Evolutionary conservation across 2,113 vertebrate genomes (phyloP).

Genomic region (Opisthocomus hoazin): DNA sequence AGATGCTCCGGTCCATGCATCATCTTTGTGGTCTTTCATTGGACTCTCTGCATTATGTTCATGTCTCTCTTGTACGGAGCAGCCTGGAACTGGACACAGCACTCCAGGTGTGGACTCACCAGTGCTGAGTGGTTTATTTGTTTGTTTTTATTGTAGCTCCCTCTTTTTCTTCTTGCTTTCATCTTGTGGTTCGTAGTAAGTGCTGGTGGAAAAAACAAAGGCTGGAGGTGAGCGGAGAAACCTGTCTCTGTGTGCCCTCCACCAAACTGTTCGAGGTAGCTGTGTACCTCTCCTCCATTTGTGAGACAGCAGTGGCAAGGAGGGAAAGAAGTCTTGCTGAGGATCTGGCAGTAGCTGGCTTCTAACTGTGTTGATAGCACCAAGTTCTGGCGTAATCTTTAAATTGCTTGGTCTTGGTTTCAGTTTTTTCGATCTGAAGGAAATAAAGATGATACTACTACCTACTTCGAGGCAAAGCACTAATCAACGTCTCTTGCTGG

Average conservation of each 20-base stretch:
- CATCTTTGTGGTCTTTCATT: neutral
- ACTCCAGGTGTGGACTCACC: neutral
- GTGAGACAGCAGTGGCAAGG: neutral
- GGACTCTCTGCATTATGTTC: neutral
- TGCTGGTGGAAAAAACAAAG: neutral
- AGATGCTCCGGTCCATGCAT: neutral
- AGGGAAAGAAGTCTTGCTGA: neutral
- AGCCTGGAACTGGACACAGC: neutral
- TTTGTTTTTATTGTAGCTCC: neutral
- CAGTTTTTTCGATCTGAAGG: neutral
- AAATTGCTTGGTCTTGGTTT: neutral
- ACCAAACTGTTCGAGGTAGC: neutral
- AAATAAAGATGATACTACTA: neutral
- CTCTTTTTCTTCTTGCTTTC: neutral
- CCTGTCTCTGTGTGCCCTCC: fast-evolving
- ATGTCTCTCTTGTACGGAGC: neutral
- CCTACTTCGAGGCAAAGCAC: neutral
- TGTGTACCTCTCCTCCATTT: neutral
- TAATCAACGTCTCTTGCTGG: neutral
- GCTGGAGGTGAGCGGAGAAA: neutral
- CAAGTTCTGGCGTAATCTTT: neutral
- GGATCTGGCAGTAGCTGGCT: neutral
- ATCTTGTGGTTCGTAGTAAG: neutral
- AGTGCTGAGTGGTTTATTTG: neutral
- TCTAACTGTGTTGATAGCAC: neutral